Evolutionary conservation across 1,140 invertebrate genomes (phyloP).

Genomic region (Leptinotarsa texana): DNA sequence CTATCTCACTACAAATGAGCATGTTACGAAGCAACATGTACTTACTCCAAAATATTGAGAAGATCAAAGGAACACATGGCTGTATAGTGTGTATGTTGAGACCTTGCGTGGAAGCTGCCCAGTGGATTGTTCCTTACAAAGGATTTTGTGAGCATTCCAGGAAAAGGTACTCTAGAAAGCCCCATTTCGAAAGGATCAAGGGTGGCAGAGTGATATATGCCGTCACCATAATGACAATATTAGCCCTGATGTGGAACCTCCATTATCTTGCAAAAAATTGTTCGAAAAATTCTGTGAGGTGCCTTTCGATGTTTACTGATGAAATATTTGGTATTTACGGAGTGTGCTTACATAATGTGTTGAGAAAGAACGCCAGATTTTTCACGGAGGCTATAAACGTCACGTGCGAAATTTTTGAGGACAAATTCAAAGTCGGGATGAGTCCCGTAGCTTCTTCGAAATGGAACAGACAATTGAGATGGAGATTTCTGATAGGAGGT

Average conservation of each 20-base stretch:
- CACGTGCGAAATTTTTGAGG: not conserved
- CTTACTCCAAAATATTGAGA: not conserved
- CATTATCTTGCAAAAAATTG: not conserved
- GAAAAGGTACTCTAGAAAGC: not conserved
- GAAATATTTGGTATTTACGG: not conserved
- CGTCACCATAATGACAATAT: not conserved
- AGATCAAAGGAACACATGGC: not conserved
- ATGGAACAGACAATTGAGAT: not conserved
- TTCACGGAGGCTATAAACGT: not conserved
- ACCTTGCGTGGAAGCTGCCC: not conserved
- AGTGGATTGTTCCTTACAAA: not conserved
- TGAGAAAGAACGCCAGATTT: not conserved
- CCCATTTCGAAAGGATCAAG: not conserved
- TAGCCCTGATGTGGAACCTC: not conserved
- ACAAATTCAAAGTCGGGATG: not conserved
- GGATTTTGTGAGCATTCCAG: constrained; percentile 4
- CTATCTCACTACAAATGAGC: too few relatives aligned
- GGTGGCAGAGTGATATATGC: not conserved
- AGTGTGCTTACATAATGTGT: not conserved
- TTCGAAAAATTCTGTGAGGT: not conserved
- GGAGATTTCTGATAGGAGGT: not conserved
- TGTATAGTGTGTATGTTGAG: not conserved
- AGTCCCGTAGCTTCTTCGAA: not conserved
- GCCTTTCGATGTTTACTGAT: not conserved
- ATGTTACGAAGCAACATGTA: too few relatives aligned